A percentile compares a stretch with the other conserved stretches of the same genome.
Conservation (phyloP, 2,113 vertebrate species). For the Proterorhinus semilunaris region DNA sequence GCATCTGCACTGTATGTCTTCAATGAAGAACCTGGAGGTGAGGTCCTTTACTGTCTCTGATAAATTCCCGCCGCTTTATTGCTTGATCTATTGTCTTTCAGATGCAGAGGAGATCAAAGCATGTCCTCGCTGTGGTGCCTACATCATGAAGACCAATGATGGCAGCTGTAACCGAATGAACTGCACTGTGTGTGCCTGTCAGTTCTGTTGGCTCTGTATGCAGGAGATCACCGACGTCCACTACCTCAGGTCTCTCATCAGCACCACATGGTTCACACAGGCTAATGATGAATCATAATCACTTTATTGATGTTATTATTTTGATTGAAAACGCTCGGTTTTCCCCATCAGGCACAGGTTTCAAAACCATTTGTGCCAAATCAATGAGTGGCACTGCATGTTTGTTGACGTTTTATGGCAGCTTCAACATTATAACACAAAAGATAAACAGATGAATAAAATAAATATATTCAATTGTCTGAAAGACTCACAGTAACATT, state of each 20-base stretch:
- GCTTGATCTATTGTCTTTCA: constrained; percentile 31
- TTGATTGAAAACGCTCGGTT: not conserved
- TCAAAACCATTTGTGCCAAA: too few species aligned
- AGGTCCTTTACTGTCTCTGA: constrained; percentile 40
- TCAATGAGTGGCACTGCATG: too few species aligned
- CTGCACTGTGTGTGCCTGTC: constrained; percentile 86
- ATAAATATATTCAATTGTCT: too few species aligned
- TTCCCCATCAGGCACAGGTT: not conserved
- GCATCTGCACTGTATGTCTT: constrained; percentile 73
- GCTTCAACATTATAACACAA: not conserved
- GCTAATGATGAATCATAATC: too few species aligned
- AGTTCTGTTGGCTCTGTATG: constrained; percentile 91
- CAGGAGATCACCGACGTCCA: constrained; percentile 87
- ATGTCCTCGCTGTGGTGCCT: constrained; percentile 86
- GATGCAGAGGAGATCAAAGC: constrained; percentile 84
- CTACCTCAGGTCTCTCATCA: constrained; percentile 81
- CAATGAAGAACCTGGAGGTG: constrained; percentile 75
- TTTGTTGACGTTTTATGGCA: not conserved
- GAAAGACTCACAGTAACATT: not conserved
- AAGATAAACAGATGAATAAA: not conserved
- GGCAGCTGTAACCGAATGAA: constrained; percentile 91
- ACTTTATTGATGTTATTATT: too few species aligned
- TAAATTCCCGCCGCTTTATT: not conserved
- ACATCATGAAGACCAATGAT: constrained; percentile 88
- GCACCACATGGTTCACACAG: not conserved